A percentile compares a stretch with the other conserved stretches of the same genome.
Evolutionary conservation across 2,113 vertebrate genomes (phyloP).

Genomic region (Cyrtonyx montezumae): DNA sequence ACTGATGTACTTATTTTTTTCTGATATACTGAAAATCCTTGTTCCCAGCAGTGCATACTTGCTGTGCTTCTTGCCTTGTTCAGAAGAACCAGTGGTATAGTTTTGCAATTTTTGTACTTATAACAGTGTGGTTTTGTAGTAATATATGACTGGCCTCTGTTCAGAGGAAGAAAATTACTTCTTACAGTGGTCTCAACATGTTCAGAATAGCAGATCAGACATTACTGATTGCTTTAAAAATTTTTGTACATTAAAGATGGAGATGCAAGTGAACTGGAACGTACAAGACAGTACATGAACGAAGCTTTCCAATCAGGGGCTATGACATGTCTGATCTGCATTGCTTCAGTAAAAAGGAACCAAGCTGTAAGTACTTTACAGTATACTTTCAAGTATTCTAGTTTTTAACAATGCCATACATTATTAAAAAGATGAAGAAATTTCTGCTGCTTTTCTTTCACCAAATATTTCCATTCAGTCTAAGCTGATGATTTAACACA

Average conservation of each 20-base stretch:
- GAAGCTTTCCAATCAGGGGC: conserved; percentile 95
- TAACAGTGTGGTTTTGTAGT: neutral
- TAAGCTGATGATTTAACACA: neutral
- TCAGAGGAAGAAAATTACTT: neutral
- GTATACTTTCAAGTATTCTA: neutral
- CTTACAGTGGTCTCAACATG: neutral
- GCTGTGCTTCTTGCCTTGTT: neutral
- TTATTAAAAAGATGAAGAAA: neutral
- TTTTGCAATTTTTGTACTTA: neutral
- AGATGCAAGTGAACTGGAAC: conserved; percentile 84
- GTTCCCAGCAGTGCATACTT: neutral
- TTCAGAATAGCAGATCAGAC: neutral
- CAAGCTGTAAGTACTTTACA: conserved; percentile 86
- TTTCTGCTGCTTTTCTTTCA: neutral
- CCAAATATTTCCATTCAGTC: neutral
- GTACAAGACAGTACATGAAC: conserved; percentile 91
- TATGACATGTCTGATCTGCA: conserved; percentile 96
- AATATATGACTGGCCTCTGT: neutral
- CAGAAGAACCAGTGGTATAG: neutral
- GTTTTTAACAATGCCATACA: neutral
- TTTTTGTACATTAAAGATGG: conserved; percentile 81
- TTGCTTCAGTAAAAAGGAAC: conserved; percentile 92
- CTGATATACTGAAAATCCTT: neutral
- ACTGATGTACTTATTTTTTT: neutral
- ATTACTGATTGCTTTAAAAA: conserved; percentile 24